These are phyloP conservation scores for Sebastiscus tertius DNA, from an alignment of 2,797 vertebrate genomes.

Conservation along the genomic window DNA sequence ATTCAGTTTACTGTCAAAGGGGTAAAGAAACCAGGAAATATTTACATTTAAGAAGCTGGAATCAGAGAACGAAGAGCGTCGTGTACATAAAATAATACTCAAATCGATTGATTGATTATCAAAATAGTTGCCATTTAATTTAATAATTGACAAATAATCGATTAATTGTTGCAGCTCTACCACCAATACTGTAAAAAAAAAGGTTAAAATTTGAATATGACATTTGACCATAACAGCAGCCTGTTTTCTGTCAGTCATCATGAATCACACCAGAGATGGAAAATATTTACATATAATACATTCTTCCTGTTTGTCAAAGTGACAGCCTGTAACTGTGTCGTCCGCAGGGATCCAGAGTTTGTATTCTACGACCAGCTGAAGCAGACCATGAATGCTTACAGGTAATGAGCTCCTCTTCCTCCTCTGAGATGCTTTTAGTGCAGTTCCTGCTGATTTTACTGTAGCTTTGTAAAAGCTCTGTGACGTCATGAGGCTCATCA, in stretches of 20 bases:
- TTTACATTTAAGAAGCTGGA: too few relatives aligned
- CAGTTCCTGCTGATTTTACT: conserved; percentile 7
- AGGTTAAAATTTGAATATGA: too few relatives aligned
- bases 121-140: too few relatives aligned
- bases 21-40: too few relatives aligned
- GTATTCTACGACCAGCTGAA: conserved; percentile 99
- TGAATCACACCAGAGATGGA: not conserved
- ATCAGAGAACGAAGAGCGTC: too few relatives aligned
- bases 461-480: not conserved
- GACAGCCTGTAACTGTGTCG: not conserved
- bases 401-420: conserved; percentile 74
- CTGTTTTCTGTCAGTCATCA: not conserved
- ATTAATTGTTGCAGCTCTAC: not conserved
- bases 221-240: not conserved
- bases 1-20: too few relatives aligned
- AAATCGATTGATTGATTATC: too few relatives aligned
- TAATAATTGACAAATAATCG: too few relatives aligned
- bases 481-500: not conserved
- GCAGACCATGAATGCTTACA: conserved; percentile 98
- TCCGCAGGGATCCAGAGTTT: conserved; percentile 94
- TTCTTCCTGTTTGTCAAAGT: not conserved
- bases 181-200: not conserved
- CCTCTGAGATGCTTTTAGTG: not conserved
- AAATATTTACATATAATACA: not conserved
- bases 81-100: too few relatives aligned